Base-by-base conservation (phyloP, 1,140 invertebrate species). In the Philaenus spumarius region DNA sequence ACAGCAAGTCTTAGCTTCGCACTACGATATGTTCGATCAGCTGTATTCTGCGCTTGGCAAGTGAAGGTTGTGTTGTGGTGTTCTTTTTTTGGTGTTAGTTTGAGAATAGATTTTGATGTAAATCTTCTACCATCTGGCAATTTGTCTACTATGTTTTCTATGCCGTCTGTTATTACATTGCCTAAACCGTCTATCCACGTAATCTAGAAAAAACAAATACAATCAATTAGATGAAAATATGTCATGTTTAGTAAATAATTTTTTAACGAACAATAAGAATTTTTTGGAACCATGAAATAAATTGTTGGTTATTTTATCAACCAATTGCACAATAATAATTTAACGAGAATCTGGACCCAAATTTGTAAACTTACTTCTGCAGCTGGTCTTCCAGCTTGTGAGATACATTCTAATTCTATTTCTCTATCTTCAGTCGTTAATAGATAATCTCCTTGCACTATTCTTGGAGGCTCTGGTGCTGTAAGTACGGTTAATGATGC, bases 41-140 rank as follows among this genome's bases (percentile, higher is more conserved):
- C 89, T 0, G 85, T 86, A 68, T 93, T 93, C 72, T 92, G 89
- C 47, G 89, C 89, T 74, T 92, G 89, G 73, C 94, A 97, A 17
- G 90, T 92, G 65, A 95, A 88, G 15, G 85, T 90, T 61, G 89
- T 90, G 66, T 93, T 94, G 74, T 95, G 87, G 72, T 95, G 88
- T 22, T 85, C 80, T 73, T 90, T 90, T 59, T 83, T 85, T 2
- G 93, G 91, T 50, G 84, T 85, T 64, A 96, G 75, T 68, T 84
- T 87, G 54, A 95, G 74, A n/a, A 91, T 83, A 43, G 89, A 92
- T 66, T 83, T 87, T 14, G 92, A 89, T 12, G 86, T 91, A 68
- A 83, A 85, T 59, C 90, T 77, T 59, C 90, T 84, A 1, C 85
- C 86, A 67, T 92, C 90, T 6, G 84, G 74, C 64, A 89, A 73